Conservation (phyloP, 2,113 vertebrate genomes). For the Ammodramus savannarum region DNA sequence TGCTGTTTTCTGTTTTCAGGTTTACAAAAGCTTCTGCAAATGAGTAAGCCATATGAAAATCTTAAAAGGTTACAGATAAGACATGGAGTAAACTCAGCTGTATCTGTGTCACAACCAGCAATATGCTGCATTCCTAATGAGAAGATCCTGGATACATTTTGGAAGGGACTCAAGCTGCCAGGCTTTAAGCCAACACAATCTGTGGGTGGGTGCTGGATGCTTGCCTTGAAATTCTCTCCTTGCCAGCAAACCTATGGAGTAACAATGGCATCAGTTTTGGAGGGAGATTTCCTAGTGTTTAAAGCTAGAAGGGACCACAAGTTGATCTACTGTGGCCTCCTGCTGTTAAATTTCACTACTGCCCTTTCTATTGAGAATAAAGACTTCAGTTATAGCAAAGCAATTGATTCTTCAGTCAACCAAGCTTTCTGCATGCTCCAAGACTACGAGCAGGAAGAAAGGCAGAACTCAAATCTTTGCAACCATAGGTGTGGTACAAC, state of each 20-base stretch:
- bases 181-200: constrained; percentile 63
- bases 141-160: constrained; percentile 17
- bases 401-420: neutral
- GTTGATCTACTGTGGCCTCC: neutral
- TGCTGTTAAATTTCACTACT: neutral
- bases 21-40: constrained; percentile 24
- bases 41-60: constrained; percentile 39
- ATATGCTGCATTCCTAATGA: constrained; percentile 34
- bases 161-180: constrained; percentile 26
- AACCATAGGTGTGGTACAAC: neutral
- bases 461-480: neutral
- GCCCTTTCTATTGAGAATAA: neutral
- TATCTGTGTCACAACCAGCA: constrained; percentile 33
- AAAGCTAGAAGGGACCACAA: neutral
- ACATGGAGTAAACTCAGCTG: constrained; percentile 43
- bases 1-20: constrained; percentile 34
- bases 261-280: constrained; percentile 10
- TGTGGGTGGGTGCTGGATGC: constrained; percentile 61
- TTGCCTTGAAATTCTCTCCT: constrained; percentile 23
- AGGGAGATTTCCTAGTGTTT: constrained; percentile 9
- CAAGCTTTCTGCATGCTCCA: neutral
- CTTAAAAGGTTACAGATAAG: constrained; percentile 58
- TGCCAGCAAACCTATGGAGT: constrained; percentile 53
- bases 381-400: neutral
- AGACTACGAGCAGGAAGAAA: neutral